Evolutionary conservation across 1,140 invertebrate species (phyloP).

Genomic region (Drosophila ironensis): DNA sequence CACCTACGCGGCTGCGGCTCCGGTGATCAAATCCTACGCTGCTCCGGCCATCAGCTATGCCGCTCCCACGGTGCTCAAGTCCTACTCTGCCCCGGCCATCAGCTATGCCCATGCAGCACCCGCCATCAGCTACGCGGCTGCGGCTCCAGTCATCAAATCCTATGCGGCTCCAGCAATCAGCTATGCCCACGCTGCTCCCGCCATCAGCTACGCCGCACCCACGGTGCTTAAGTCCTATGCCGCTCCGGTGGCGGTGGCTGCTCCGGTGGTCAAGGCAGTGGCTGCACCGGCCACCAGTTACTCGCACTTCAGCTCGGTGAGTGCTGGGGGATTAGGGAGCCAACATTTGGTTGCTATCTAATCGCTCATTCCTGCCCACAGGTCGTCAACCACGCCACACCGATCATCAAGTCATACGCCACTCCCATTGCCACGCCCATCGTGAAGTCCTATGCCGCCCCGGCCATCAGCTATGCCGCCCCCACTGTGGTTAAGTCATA

Average conservation of each 20-base stretch:
- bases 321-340: neutral
- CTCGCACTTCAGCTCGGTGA: conserved; percentile 70
- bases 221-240: conserved; percentile 59
- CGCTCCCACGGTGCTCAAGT: conserved; percentile 33
- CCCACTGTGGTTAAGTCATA: conserved; percentile 46
- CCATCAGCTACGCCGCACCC: conserved; percentile 57
- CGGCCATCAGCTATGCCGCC: conserved; percentile 32
- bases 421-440: conserved; percentile 8
- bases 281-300: conserved; percentile 61
- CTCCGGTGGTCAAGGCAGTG: conserved; percentile 34
- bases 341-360: neutral
- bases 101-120: conserved; percentile 39
- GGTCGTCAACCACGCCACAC: conserved; percentile 55
- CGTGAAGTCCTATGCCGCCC: neutral
- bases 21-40: conserved; percentile 48
- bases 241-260: conserved; percentile 36
- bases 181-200: conserved; percentile 52
- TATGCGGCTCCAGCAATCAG: conserved; percentile 48
- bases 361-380: neutral
- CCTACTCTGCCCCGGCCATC: conserved; percentile 46
- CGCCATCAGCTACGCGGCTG: conserved; percentile 15
- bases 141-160: conserved; percentile 38
- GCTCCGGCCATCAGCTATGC: conserved; percentile 38
- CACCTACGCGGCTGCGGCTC: conserved; percentile 52
- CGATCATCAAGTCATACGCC: conserved; percentile 39